phyloP scores from a whole-genome alignment of 2,888 invertebrate species.

The Caenorhabditis doughertyi region DNA sequence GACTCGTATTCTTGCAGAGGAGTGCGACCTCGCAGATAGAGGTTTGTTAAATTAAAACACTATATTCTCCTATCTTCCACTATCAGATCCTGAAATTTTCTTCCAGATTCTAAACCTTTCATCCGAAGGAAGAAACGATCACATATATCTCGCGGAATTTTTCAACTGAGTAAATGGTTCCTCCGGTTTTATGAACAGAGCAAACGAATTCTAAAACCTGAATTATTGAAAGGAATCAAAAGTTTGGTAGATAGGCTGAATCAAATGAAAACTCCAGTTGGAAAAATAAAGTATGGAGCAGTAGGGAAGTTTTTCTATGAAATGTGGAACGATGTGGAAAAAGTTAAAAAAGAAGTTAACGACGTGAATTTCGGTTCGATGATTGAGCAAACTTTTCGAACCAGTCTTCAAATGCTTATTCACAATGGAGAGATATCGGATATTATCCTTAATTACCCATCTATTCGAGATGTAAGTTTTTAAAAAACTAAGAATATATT shows the following conservation, averaged over 20 bases:
- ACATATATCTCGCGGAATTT: background rate
- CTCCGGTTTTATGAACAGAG: conserved; percentile 11
- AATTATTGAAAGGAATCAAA: conserved; percentile 22
- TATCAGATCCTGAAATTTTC: conserved; percentile 1
- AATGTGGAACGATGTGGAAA: conserved; percentile 31
- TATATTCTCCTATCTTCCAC: background rate
- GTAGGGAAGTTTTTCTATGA: conserved; percentile 19
- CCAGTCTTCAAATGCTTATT: conserved; percentile 27
- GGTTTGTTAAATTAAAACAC: background rate
- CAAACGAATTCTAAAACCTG: conserved; percentile 5
- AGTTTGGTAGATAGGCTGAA: background rate
- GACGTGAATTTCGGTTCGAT: conserved; percentile 15
- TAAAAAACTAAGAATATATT: background rate
- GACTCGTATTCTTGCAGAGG: conserved; percentile 35
- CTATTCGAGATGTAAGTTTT: conserved; percentile 4
- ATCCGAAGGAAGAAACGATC: conserved; percentile 13
- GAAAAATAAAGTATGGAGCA: background rate
- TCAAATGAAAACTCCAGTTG: background rate
- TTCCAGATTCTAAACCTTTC: too few species aligned
- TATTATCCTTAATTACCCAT: conserved; percentile 34
- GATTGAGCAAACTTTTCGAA: conserved; percentile 40
- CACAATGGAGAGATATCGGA: conserved; percentile 14
- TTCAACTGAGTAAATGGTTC: conserved; percentile 27
- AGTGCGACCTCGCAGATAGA: conserved; percentile 24
- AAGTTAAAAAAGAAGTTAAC: conserved; percentile 10